These are phyloP conservation scores for Leptopilina boulardi DNA, from an alignment of 1,140 invertebrate species.

Conservation along the genomic window DNA sequence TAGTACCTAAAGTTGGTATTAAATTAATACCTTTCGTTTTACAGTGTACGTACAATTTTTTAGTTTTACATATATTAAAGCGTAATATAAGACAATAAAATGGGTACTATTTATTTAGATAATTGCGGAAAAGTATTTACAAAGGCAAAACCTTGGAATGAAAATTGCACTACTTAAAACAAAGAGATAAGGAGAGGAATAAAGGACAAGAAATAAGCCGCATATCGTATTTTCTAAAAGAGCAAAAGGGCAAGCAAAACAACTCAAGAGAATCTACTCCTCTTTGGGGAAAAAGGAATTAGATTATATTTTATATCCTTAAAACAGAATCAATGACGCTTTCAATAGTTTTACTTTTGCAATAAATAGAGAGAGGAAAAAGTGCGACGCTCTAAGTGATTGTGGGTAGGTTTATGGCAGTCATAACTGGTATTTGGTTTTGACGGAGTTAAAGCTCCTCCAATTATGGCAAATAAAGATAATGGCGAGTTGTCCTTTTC, in stretches of 20 bases:
- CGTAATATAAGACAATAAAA: neutral
- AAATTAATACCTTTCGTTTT: no score
- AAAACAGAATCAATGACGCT: neutral
- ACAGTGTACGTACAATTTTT: no score
- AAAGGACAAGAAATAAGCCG: neutral
- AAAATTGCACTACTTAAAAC: constrained; percentile 35
- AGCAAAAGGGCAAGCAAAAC: neutral
- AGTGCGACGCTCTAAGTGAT: constrained; percentile 67
- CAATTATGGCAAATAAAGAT: constrained; percentile 72
- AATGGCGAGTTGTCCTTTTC: constrained; percentile 47
- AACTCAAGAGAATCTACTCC: neutral
- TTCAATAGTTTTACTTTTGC: constrained; percentile 24
- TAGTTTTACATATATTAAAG: neutral
- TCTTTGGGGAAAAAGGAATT: neutral
- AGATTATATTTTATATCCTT: no score
- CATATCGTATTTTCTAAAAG: neutral
- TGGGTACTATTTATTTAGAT: neutral
- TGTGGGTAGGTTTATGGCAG: constrained; percentile 72
- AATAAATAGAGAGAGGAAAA: constrained; percentile 63
- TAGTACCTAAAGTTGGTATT: no score
- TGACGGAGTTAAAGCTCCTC: constrained; percentile 64
- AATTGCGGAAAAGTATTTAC: constrained; percentile 1
- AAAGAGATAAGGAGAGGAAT: constrained; percentile 23
- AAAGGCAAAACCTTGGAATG: constrained; percentile 2
- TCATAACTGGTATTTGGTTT: constrained; percentile 73